Percentiles rank a stretch among this genome's conserved stretches.
phyloP scores from a whole-genome alignment of 2,888 invertebrate species.

The Agrochola circellaris region DNA sequence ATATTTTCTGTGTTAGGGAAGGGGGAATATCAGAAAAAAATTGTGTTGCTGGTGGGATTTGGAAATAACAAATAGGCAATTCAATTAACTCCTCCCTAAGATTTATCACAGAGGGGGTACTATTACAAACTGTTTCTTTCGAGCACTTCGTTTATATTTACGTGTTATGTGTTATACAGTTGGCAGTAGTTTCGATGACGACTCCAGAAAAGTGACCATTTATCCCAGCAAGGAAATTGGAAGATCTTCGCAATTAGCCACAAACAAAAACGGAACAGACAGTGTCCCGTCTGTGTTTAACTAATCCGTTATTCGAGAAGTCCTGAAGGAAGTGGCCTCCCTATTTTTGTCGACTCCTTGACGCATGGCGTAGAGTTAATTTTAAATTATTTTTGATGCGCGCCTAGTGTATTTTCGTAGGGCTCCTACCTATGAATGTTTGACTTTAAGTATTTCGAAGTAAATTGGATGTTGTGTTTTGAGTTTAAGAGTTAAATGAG shows the following conservation, averaged over 20 bases:
- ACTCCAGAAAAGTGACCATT: not conserved
- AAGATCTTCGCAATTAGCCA: slow-evolving; percentile 11
- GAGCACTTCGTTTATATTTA: not conserved
- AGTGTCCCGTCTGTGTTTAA: slow-evolving; percentile 52
- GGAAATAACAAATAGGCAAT: slow-evolving; percentile 8
- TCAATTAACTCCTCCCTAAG: not conserved
- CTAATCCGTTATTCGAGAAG: slow-evolving; percentile 61
- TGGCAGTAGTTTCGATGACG: not conserved
- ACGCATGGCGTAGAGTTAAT: slow-evolving; percentile 79
- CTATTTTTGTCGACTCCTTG: slow-evolving; percentile 73
- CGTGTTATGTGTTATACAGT: not conserved
- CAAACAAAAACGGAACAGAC: not conserved
- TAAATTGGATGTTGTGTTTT: slow-evolving; percentile 61
- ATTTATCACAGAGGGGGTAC: not conserved
- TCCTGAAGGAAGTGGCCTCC: slow-evolving; percentile 71
- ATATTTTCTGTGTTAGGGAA: not conserved
- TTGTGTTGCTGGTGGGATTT: not conserved
- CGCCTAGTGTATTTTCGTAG: slow-evolving; percentile 74
- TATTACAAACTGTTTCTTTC: not conserved
- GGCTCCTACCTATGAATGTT: slow-evolving; percentile 58
- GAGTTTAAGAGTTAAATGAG: slow-evolving; percentile 50
- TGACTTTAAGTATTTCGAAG: slow-evolving; percentile 61
- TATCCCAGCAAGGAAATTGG: slow-evolving; percentile 14
- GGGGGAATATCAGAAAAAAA: not conserved
- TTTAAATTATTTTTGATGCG: slow-evolving; percentile 87